Evolutionary conservation across 2,888 invertebrate genomes (phyloP).

Genomic region (Drosophila demipolita): DNA sequence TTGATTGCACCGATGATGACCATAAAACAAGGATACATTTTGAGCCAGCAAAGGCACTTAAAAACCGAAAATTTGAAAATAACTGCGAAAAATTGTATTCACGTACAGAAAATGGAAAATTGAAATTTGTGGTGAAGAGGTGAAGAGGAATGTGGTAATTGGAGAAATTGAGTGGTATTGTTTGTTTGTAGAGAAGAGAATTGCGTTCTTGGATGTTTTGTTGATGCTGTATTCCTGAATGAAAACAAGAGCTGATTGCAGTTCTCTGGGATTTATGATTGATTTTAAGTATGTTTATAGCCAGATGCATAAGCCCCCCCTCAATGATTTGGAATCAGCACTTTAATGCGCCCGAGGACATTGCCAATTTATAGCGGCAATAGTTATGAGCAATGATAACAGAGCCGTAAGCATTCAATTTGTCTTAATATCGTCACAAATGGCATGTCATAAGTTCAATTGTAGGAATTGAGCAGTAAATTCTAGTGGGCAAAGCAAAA

Average conservation of each 20-base stretch:
- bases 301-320: conserved; percentile 4
- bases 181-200: conserved; percentile 15
- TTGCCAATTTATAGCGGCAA: conserved; percentile 30
- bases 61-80: conserved; percentile 37
- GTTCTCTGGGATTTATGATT: not conserved
- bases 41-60: conserved; percentile 27
- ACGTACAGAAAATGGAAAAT: conserved; percentile 49
- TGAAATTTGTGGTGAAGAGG: conserved; percentile 57
- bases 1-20: conserved; percentile 30
- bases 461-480: conserved; percentile 25
- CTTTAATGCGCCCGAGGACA: conserved; percentile 14
- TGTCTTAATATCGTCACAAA: conserved; percentile 63
- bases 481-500: conserved; percentile 35
- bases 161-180: not conserved
- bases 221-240: not conserved
- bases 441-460: conserved; percentile 68
- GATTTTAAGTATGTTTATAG: not conserved
- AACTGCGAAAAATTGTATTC: conserved; percentile 47
- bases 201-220: conserved; percentile 9
- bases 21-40: conserved; percentile 49
- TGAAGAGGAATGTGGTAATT: conserved; percentile 34
- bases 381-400: conserved; percentile 38
- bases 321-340: conserved; percentile 7
- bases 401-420: conserved; percentile 57
- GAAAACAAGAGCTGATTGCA: not conserved